Evolutionary conservation across 2,888 invertebrate genomes (phyloP).

Genomic region (Clistopyga incitator): DNA sequence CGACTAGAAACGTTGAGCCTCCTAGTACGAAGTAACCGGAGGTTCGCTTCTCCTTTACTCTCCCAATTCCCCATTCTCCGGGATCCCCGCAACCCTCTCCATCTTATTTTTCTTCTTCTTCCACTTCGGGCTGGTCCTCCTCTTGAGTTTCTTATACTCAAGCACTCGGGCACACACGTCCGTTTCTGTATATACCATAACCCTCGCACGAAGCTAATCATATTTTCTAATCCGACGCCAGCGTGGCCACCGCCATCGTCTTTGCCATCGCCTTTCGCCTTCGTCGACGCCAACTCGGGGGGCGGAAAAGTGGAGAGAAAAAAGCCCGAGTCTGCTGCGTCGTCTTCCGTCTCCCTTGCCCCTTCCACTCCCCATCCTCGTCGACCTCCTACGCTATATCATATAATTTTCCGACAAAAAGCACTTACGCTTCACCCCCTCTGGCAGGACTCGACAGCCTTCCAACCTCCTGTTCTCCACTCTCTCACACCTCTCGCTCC

Average conservation of each 20-base stretch:
- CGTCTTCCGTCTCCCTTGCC: slow-evolving; percentile 48
- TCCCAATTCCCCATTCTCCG: slow-evolving; percentile 65
- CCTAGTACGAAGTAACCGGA: slow-evolving; percentile 64
- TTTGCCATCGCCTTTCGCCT: slow-evolving; percentile 52
- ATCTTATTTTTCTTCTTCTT: slow-evolving; percentile 55
- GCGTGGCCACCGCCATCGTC: slow-evolving; percentile 69
- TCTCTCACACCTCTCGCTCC: slow-evolving; percentile 62
- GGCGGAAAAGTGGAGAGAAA: slow-evolving; percentile 62
- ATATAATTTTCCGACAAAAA: slow-evolving; percentile 83
- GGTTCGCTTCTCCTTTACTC: slow-evolving; percentile 63
- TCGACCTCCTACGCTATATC: slow-evolving; percentile 76
- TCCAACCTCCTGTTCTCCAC: slow-evolving; percentile 54
- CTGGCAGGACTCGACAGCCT: slow-evolving; percentile 68
- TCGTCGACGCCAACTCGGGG: slow-evolving; percentile 47
- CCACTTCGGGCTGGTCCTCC: slow-evolving; percentile 70
- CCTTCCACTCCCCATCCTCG: slow-evolving; percentile 47
- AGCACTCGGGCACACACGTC: slow-evolving; percentile 67
- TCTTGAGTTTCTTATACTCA: slow-evolving; percentile 62
- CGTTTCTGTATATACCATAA: slow-evolving; percentile 69
- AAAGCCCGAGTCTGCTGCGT: slow-evolving; percentile 70
- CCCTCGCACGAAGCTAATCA: slow-evolving; percentile 81
- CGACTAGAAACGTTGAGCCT: slow-evolving; percentile 65
- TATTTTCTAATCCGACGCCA: slow-evolving; percentile 82
- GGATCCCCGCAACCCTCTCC: slow-evolving; percentile 39
- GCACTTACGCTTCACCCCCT: slow-evolving; percentile 79